phyloP scores from a whole-genome alignment of 2,797 vertebrate genomes.

The Hephaestus fuliginosus region DNA sequence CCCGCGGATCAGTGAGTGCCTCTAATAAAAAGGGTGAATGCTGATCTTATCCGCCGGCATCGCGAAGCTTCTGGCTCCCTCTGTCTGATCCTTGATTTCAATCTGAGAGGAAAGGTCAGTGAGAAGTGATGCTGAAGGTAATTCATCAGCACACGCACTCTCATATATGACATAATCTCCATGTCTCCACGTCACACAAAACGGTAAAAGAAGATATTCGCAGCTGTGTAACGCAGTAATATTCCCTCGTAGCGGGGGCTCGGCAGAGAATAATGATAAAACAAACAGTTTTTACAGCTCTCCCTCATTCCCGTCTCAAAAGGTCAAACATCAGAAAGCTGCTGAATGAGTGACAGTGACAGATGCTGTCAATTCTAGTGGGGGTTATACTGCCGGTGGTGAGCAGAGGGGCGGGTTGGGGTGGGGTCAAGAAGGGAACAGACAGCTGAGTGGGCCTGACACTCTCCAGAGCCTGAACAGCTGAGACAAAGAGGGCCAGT shows the following conservation, averaged over 20 bases:
- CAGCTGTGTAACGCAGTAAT: not conserved
- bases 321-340: constrained; percentile 78
- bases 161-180: constrained; percentile 16
- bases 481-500: constrained; percentile 69
- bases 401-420: constrained; percentile 22
- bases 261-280: constrained; percentile 47
- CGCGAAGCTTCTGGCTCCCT: constrained; percentile 52
- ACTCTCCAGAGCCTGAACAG: constrained; percentile 77
- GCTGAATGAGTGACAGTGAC: constrained; percentile 78
- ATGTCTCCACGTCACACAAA: not conserved
- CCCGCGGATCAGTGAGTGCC: constrained; percentile 58
- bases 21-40: constrained; percentile 64
- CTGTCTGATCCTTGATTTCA: constrained; percentile 37
- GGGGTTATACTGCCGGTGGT: constrained; percentile 65
- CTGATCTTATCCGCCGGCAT: constrained; percentile 65
- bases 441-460: constrained; percentile 77
- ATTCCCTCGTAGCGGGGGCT: constrained; percentile 26
- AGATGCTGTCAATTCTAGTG: constrained; percentile 75
- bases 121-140: constrained; percentile 54
- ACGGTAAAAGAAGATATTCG: constrained; percentile 28
- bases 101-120: constrained; percentile 52
- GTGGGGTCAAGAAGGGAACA: constrained; percentile 50
- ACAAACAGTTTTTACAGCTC: constrained; percentile 58
- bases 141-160: not conserved
- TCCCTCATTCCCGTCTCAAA: constrained; percentile 46